Base-by-base conservation (phyloP, 2,113 vertebrate genomes). In the Callocephalon fimbriatum region DNA sequence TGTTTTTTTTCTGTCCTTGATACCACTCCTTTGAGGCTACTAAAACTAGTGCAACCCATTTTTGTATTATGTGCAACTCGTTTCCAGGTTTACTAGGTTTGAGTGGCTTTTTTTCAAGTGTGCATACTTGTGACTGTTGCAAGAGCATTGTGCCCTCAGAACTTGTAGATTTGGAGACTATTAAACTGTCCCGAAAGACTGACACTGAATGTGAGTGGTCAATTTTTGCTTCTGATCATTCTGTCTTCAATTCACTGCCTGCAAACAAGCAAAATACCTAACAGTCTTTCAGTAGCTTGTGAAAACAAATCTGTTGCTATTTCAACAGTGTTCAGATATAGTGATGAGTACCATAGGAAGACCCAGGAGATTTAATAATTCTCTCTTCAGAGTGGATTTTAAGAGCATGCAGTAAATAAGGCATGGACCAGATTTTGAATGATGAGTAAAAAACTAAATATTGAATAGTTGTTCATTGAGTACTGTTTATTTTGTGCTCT, bases 81-180 rank as follows among this genome's bases (percentile, higher is more conserved):
- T 35, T 78, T 87, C 35, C 29, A 32, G 27, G 3, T 16, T 78
- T 85, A 66, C 27, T 48, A 62, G 23, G 16, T 50, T 10, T 42
- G 11, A 56, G 12, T 10, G 7, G 7, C 7, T 91, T 70, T 8
- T 74, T 83, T 61, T 10, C 1, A 1, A 75, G 20, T 12, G 13
- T 3, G 0, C 0, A 1, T 29, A 47, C 40, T 31, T 2, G 2
- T 51, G 50, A 74, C 13, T 59, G 17, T 58, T 45, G 17, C 0
- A 0, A 44, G 26, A 58, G n/a, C 38, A 38, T 18, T 87, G 56
- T 85, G n/a, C 15, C 25, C 65, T 47, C 29, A 74, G 26, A 35
- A 42, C 20, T n/a, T 59, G 35, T 26, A 86, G 51, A 40, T 78
- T 15, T 63, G 6, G 9, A 85, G 38, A 23, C 2, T 22, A 21